A percentile compares a stretch with the other conserved stretches of the same genome.
phyloP scores from a whole-genome alignment of 1,140 invertebrate genomes.

The Dendrolimus punctatus region DNA sequence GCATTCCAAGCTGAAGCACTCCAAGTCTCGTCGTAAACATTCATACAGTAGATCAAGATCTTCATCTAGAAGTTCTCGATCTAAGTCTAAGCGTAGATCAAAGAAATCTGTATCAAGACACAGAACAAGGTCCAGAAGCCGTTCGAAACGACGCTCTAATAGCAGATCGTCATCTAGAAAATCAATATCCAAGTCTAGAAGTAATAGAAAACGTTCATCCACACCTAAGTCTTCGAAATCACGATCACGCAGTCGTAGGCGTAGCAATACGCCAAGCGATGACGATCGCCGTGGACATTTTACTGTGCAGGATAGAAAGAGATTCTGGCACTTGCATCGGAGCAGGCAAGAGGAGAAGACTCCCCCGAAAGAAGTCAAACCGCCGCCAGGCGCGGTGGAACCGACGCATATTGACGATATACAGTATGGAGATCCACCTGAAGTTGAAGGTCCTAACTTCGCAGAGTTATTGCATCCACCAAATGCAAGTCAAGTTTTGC shows the following conservation, averaged over 20 bases:
- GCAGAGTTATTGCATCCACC: conserved; percentile 46
- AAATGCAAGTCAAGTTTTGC: conserved; percentile 22
- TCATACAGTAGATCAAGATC: conserved; percentile 25
- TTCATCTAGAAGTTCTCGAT: conserved; percentile 28
- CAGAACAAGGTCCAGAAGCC: conserved; percentile 32
- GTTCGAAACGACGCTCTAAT: conserved; percentile 28
- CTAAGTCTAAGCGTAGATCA: conserved; percentile 26
- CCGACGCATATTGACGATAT: conserved; percentile 47
- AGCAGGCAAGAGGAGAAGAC: conserved; percentile 37
- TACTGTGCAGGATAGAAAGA: conserved; percentile 56
- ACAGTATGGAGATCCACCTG: conserved; percentile 57
- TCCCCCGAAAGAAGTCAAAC: conserved; percentile 48
- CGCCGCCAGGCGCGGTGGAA: conserved; percentile 49
- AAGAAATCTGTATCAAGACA: conserved; percentile 19
- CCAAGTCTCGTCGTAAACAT: conserved; percentile 24
- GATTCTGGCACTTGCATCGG: conserved; percentile 59
- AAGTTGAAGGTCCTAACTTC: conserved; percentile 61
- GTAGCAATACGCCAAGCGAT: conserved; percentile 35
- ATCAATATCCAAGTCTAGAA: conserved; percentile 27
- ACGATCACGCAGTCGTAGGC: conserved; percentile 18
- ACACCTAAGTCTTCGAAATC: conserved; percentile 27
- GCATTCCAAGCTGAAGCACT: conserved; percentile 27
- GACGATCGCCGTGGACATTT: conserved; percentile 59
- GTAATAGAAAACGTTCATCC: conserved; percentile 25
- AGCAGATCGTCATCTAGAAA: conserved; percentile 35